A percentile compares a stretch with the other conserved stretches of the same genome.
These are phyloP conservation scores for Macrobrachium rosenbergii DNA, from an alignment of 1,140 invertebrate species.

Conservation along the genomic window DNA sequence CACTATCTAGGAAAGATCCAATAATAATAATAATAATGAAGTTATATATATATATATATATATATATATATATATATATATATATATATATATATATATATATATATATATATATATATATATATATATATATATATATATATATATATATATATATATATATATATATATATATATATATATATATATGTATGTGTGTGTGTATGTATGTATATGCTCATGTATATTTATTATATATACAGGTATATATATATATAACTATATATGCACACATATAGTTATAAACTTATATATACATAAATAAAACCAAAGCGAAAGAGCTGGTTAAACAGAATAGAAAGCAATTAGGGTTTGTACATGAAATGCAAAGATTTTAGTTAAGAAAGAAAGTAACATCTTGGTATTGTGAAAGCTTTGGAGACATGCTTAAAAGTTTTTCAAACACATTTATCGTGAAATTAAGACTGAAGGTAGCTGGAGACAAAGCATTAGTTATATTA, in stretches of 20 bases:
- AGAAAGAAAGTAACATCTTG: too few relatives aligned
- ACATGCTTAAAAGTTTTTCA: too few relatives aligned
- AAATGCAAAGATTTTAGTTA: too few relatives aligned
- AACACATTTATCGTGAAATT: too few relatives aligned
- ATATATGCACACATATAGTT: neutral
- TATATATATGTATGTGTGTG: neutral
- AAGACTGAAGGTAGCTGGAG: too few relatives aligned
- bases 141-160: neutral
- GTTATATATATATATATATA: slow-evolving; percentile 8
- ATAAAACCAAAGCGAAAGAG: too few relatives aligned
- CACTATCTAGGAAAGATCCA: too few relatives aligned
- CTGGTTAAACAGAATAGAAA: too few relatives aligned
- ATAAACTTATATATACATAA: neutral
- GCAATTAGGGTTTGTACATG: too few relatives aligned
- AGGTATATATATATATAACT: neutral
- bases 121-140: slow-evolving; percentile 3
- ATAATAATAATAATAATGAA: neutral
- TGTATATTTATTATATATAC: neutral
- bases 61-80: slow-evolving; percentile 3
- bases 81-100: slow-evolving; percentile 1
- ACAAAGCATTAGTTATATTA: too few relatives aligned
- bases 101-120: slow-evolving; percentile 22
- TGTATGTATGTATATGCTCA: neutral
- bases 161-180: slow-evolving; percentile 5
- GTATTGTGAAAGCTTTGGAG: too few relatives aligned